phyloP scores from a whole-genome alignment of 1,140 invertebrate species.

The Ostrea edulis region DNA sequence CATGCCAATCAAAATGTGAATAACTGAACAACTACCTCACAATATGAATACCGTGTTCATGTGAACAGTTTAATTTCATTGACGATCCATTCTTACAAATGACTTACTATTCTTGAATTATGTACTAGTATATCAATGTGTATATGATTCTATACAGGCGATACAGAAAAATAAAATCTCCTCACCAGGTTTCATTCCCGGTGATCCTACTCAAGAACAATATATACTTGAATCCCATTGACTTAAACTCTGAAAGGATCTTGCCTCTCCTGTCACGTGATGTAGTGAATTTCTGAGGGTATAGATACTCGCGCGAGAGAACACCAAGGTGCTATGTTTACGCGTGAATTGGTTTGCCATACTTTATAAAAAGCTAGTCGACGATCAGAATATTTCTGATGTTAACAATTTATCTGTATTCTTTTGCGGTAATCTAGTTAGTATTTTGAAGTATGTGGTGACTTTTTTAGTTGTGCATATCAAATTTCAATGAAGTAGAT shows the following conservation, averaged over 20 bases:
- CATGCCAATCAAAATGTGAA: neutral
- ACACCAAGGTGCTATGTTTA: conserved; percentile 12
- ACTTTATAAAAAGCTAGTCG: conserved; percentile 25
- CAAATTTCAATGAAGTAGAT: neutral
- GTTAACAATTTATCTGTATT: neutral
- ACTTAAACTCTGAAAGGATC: neutral
- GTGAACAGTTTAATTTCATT: neutral
- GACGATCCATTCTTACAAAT: neutral
- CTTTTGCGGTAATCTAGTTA: conserved; percentile 10
- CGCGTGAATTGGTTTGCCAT: conserved; percentile 32
- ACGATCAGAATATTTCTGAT: neutral
- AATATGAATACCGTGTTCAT: neutral
- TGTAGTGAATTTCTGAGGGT: neutral
- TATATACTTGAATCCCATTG: neutral
- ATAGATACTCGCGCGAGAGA: conserved; percentile 17
- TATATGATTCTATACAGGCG: neutral
- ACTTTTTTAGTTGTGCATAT: neutral
- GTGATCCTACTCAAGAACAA: neutral
- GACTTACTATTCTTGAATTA: neutral
- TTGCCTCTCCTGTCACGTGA: neutral
- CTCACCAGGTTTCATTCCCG: neutral
- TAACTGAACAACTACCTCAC: conserved; percentile 12
- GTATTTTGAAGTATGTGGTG: conserved; percentile 3
- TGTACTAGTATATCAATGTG: neutral
- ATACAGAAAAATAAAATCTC: neutral